Conservation (phyloP, 2,113 vertebrate species). For the Limanda limanda region DNA sequence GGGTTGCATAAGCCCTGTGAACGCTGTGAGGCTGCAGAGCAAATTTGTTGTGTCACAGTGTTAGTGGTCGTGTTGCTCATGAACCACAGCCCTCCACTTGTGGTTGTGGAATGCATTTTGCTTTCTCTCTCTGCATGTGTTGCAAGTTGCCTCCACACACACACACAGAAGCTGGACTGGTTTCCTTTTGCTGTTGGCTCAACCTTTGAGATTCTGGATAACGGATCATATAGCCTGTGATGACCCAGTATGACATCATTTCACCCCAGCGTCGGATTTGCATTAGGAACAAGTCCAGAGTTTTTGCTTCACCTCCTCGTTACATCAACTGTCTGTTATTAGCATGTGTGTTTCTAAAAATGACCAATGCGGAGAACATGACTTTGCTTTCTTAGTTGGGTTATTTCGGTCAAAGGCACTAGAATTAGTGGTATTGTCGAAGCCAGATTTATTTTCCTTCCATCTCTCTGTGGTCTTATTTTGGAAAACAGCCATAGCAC, state of each 20-base stretch:
- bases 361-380: neutral
- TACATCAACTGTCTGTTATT: neutral
- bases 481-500: slow-evolving; percentile 58
- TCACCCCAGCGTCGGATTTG: neutral
- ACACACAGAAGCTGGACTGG: slow-evolving; percentile 57
- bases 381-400: slow-evolving; percentile 28
- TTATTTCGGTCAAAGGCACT: slow-evolving; percentile 46
- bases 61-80: slow-evolving; percentile 61
- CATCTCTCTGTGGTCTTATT: slow-evolving; percentile 52
- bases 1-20: slow-evolving; percentile 50
- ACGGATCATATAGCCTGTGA: too few relatives aligned
- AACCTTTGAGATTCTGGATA: too few relatives aligned
- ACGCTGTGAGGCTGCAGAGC: slow-evolving; percentile 34
- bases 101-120: slow-evolving; percentile 66
- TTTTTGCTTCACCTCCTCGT: neutral
- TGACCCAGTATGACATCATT: too few relatives aligned
- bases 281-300: neutral
- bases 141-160: neutral
- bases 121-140: slow-evolving; percentile 12
- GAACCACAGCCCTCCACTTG: slow-evolving; percentile 62
- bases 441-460: neutral
- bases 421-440: slow-evolving; percentile 44
- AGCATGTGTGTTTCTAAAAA: slow-evolving; percentile 7
- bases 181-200: slow-evolving; percentile 16
- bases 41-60: slow-evolving; percentile 65